Conservation (phyloP, 1,140 invertebrate species). For the Anagrus nilaparvatae region DNA sequence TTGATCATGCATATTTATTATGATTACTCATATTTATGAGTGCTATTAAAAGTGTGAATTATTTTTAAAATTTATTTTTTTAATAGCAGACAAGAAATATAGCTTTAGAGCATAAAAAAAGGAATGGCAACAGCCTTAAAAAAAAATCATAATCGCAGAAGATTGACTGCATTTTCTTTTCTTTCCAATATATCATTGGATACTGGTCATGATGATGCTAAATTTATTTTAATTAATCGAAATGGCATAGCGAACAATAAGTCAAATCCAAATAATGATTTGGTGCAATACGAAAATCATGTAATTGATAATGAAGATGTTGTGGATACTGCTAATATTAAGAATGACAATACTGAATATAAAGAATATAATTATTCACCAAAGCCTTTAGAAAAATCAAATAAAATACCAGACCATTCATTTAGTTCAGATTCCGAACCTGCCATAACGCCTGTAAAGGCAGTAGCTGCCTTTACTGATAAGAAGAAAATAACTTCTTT, state of each 20-base stretch:
- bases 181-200: slow-evolving; percentile 90
- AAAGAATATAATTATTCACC: slow-evolving; percentile 10
- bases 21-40: too few species aligned
- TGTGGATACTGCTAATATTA: slow-evolving; percentile 1
- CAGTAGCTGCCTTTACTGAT: slow-evolving; percentile 22
- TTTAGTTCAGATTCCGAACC: slow-evolving; percentile 59
- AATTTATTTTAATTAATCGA: slow-evolving; percentile 48
- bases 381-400: not conserved
- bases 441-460: slow-evolving; percentile 43
- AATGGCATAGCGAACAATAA: slow-evolving; percentile 32
- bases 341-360: slow-evolving; percentile 5
- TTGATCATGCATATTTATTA: too few species aligned
- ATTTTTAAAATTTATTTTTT: not conserved
- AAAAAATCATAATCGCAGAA: slow-evolving; percentile 53
- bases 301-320: slow-evolving; percentile 1
- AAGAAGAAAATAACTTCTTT: slow-evolving; percentile 33
- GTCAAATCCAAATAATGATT: slow-evolving; percentile 19
- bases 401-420: slow-evolving; percentile 33
- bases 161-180: slow-evolving; percentile 81
- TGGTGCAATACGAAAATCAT: slow-evolving; percentile 2
- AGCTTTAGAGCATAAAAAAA: too few species aligned
- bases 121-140: slow-evolving; percentile 48
- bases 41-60: too few species aligned
- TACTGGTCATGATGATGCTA: slow-evolving; percentile 79
- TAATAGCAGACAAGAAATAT: not conserved